Percentiles rank a stretch among this genome's conserved stretches.
These are phyloP conservation scores for Xiphias gladius DNA, from an alignment of 2,113 vertebrate genomes.

Conservation along the genomic window DNA sequence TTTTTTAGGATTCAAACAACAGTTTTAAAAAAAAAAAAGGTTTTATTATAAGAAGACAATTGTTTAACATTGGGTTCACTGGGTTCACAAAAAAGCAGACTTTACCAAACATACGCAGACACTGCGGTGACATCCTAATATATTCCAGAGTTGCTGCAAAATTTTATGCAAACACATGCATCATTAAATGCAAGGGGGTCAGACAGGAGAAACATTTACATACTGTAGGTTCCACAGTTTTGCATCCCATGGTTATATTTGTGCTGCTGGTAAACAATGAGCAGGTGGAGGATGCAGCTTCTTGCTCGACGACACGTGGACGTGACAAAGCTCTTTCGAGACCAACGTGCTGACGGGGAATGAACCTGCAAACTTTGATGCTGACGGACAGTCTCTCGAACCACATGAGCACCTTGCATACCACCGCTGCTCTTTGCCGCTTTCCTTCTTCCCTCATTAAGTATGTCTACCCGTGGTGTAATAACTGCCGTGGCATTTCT, in stretches of 20 bases:
- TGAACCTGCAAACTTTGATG: not conserved
- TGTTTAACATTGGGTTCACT: not conserved
- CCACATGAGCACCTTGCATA: not conserved
- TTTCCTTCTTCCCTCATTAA: not conserved
- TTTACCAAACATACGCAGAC: slow-evolving; percentile 7
- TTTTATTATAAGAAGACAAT: not conserved
- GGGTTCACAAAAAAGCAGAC: not conserved
- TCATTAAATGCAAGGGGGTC: slow-evolving; percentile 44
- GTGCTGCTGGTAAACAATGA: slow-evolving; percentile 16
- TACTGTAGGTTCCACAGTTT: slow-evolving; percentile 12
- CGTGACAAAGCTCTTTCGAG: slow-evolving; percentile 2
- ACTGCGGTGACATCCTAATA: slow-evolving; percentile 1
- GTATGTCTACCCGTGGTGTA: no score
- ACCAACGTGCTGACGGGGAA: not conserved
- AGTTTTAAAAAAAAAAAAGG: no score
- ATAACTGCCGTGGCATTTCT: slow-evolving; percentile 1
- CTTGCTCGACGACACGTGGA: slow-evolving; percentile 5
- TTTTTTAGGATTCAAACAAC: not conserved
- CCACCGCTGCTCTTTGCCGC: no score
- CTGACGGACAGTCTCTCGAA: not conserved
- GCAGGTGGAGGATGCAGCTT: not conserved
- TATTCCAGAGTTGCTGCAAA: slow-evolving; percentile 20
- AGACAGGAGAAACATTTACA: slow-evolving; percentile 13
- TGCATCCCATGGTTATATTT: not conserved
- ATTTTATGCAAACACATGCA: slow-evolving; percentile 26